Conservation (phyloP, 2,113 vertebrate species). For the Micronycteris hirsuta region DNA sequence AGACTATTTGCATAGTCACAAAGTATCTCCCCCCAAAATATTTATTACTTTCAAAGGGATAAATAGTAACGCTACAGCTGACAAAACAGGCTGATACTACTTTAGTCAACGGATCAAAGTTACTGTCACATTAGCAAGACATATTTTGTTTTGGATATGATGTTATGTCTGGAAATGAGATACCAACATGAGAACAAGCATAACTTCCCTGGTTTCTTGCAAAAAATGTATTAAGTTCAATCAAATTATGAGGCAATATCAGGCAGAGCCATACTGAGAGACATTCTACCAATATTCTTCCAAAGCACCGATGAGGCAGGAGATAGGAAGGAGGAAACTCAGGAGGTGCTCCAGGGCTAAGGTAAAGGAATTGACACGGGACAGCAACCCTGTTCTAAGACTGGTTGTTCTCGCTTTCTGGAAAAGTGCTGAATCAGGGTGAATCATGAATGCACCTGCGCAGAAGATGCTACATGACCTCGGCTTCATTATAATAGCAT, state of each 20-base stretch:
- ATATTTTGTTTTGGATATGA: background rate
- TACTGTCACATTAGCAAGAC: background rate
- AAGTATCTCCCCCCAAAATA: background rate
- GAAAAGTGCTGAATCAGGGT: too few relatives aligned
- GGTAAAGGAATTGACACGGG: too few relatives aligned
- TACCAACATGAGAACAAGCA: background rate
- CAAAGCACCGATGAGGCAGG: background rate
- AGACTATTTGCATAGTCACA: background rate
- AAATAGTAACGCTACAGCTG: background rate
- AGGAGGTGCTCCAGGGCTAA: too few relatives aligned
- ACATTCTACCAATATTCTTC: background rate
- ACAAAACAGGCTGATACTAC: background rate
- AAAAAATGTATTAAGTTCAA: background rate
- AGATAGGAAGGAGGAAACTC: too few relatives aligned
- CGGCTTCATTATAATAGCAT: too few relatives aligned
- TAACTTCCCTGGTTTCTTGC: background rate
- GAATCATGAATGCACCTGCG: too few relatives aligned
- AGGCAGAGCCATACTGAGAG: background rate
- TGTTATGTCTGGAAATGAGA: background rate
- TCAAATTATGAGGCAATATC: background rate
- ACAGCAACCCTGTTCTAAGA: too few relatives aligned
- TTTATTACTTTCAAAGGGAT: background rate
- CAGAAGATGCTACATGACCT: too few relatives aligned
- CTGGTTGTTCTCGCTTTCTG: too few relatives aligned
- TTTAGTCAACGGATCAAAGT: background rate